These are phyloP conservation scores for Sylvia atricapilla DNA, from an alignment of 2,113 vertebrate genomes.

Conservation along the genomic window DNA sequence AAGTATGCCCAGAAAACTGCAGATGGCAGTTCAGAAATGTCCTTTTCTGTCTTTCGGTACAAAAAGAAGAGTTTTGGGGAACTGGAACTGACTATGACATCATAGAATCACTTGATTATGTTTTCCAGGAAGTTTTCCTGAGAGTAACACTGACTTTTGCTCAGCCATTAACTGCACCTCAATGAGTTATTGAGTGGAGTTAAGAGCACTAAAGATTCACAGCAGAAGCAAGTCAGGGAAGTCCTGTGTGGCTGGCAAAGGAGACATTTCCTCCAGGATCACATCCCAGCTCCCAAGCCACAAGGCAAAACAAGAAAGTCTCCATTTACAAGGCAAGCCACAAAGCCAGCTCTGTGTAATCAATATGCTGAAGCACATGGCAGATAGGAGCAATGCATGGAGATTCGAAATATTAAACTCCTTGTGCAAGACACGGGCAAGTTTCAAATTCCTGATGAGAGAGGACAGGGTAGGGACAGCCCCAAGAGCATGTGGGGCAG, in stretches of 20 bases:
- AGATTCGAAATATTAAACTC: constrained; percentile 74
- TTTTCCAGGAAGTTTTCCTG: background rate
- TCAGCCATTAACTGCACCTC: background rate
- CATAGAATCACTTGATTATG: background rate
- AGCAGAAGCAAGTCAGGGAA: background rate
- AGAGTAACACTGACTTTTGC: background rate
- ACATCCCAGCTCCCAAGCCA: constrained; percentile 8
- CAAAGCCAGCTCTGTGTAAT: constrained; percentile 52
- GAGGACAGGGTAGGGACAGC: background rate
- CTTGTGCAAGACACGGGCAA: background rate
- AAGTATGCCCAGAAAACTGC: background rate
- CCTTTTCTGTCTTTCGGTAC: background rate
- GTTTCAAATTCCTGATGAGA: constrained; percentile 70
- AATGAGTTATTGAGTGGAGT: background rate
- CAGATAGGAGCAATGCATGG: constrained; percentile 45
- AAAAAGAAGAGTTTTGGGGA: background rate
- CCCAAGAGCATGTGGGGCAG: background rate
- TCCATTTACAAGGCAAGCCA: constrained; percentile 33
- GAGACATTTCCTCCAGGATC: background rate
- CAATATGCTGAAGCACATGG: constrained; percentile 57
- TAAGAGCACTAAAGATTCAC: background rate
- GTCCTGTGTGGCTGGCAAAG: background rate
- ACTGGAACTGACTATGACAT: background rate
- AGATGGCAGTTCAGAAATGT: background rate
- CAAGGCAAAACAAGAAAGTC: constrained; percentile 12